A percentile compares a stretch with the other conserved stretches of the same genome.
Conservation (phyloP, 2,113 vertebrate genomes). For the Muscicapa adusta region DNA sequence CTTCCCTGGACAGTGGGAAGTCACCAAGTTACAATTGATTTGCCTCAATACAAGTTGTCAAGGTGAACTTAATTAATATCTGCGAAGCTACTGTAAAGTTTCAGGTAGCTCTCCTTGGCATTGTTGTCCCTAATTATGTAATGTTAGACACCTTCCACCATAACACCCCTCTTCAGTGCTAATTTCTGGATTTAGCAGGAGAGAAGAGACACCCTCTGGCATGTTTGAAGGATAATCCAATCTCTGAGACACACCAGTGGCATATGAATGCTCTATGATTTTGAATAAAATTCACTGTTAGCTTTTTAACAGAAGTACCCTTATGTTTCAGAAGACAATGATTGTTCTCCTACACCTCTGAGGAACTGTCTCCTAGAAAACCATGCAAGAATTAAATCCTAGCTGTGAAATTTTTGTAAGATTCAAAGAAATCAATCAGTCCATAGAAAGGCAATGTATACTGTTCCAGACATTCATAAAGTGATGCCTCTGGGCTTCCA, state of each 20-base stretch:
- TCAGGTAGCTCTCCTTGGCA: not conserved
- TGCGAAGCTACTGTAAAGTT: not conserved
- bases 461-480: not conserved
- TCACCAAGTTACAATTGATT: not conserved
- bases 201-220: conserved; percentile 14
- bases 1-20: not conserved
- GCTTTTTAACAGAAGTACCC: not conserved
- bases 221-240: not conserved
- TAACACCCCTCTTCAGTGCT: not conserved
- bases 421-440: not conserved
- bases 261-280: not conserved
- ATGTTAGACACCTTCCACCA: not conserved
- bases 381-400: not conserved
- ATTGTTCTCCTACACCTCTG: not conserved
- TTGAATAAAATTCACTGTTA: not conserved
- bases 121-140: not conserved
- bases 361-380: not conserved
- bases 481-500: not conserved
- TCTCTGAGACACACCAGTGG: not conserved
- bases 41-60: not conserved
- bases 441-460: not conserved
- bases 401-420: not conserved
- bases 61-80: not conserved
- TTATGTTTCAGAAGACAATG: not conserved
- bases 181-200: not conserved